Conservation (phyloP, 2,797 vertebrate genomes). For the Aldrovandia affinis region DNA sequence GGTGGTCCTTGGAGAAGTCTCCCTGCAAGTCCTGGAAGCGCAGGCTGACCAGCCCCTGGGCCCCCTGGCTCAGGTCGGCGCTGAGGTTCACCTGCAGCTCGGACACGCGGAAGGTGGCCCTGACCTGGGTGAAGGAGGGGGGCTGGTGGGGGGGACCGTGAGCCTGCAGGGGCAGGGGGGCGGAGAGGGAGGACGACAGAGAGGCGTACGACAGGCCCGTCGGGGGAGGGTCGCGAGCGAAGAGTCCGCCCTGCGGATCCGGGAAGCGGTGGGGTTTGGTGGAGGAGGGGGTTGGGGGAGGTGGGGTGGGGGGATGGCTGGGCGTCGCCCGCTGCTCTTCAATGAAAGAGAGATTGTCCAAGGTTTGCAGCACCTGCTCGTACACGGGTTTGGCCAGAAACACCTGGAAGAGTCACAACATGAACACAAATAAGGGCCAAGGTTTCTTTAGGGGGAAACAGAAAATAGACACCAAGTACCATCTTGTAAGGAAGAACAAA, state of each 20-base stretch:
- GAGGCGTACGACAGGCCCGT: conserved; percentile 61
- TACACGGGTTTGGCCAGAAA: conserved; percentile 94
- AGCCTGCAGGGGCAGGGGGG: conserved; percentile 67
- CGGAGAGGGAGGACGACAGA: conserved; percentile 64
- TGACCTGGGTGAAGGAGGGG: conserved; percentile 87
- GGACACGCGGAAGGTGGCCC: conserved; percentile 85
- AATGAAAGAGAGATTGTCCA: conserved; percentile 90
- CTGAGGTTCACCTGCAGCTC: conserved; percentile 93
- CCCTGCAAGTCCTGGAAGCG: conserved; percentile 93
- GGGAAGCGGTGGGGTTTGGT: conserved; percentile 73
- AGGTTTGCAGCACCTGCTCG: conserved; percentile 93
- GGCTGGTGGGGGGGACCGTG: conserved; percentile 57
- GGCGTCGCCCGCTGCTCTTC: conserved; percentile 77
- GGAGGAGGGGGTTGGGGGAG: conserved; percentile 73
- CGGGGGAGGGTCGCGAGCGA: conserved; percentile 78
- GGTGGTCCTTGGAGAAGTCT: conserved; percentile 91
- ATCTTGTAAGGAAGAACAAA: too few species aligned
- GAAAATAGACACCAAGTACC: too few species aligned
- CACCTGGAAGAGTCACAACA: conserved; percentile 72
- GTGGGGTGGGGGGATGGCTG: conserved; percentile 70
- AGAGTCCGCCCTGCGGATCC: conserved; percentile 82
- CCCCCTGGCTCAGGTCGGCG: conserved; percentile 89
- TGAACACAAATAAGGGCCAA: not conserved
- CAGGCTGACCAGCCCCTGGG: conserved; percentile 92
- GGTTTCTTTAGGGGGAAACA: not conserved